phyloP scores from a whole-genome alignment of 2,888 invertebrate genomes.

The Dione juno region DNA sequence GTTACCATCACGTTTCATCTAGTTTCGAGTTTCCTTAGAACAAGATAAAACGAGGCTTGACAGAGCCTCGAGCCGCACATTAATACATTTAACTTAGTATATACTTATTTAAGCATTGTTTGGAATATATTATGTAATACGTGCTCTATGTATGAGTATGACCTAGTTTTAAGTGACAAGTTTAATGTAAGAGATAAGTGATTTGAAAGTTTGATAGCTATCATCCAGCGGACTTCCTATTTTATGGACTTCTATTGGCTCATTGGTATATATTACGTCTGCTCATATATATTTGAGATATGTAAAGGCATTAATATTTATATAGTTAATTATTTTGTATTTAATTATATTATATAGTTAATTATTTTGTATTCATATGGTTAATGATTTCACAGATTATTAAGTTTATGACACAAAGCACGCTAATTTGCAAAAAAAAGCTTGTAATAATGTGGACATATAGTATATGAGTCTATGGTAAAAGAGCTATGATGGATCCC shows the following conservation, averaged over 20 bases:
- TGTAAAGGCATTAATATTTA: no score
- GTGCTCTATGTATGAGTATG: not conserved
- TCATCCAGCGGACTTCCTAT: not conserved
- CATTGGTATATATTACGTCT: not conserved
- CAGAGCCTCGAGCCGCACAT: slow-evolving; percentile 17
- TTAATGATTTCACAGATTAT: no score
- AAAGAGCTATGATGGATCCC: not conserved
- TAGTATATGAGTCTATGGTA: not conserved
- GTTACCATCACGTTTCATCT: slow-evolving; percentile 26
- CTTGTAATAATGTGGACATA: no score
- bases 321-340: no score
- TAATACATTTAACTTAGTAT: slow-evolving; percentile 13
- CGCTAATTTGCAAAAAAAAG: no score
- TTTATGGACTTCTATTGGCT: not conserved
- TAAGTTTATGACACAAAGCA: no score
- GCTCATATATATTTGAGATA: not conserved
- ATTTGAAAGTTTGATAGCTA: not conserved
- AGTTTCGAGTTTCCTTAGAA: slow-evolving; percentile 32
- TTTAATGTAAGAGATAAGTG: not conserved
- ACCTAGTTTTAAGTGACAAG: not conserved
- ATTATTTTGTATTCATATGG: no score
- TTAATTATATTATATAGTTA: no score
- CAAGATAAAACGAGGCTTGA: slow-evolving; percentile 33
- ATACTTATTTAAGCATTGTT: slow-evolving; percentile 7
- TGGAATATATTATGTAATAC: not conserved